A percentile compares a stretch with the other conserved stretches of the same genome.
These are phyloP conservation scores for Pontoporia blainvillei DNA, from an alignment of 2,113 vertebrate species.

Conservation along the genomic window DNA sequence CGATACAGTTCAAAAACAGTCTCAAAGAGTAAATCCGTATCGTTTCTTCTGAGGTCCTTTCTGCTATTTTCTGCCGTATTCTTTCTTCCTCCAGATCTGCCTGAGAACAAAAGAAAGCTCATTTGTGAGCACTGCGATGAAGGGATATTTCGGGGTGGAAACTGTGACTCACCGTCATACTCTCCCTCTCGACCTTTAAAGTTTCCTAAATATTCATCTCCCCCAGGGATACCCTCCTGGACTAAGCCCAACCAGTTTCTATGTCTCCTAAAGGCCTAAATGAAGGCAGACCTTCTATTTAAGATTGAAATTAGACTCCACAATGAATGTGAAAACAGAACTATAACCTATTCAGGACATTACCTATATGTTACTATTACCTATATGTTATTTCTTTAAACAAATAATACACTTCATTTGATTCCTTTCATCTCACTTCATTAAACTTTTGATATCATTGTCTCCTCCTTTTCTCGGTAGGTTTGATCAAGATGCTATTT, in stretches of 20 bases:
- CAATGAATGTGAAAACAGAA: not conserved
- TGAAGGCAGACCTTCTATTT: not conserved
- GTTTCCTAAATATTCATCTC: not conserved
- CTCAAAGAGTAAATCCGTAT: slow-evolving; percentile 88
- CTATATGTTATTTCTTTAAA: not conserved
- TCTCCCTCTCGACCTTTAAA: not conserved
- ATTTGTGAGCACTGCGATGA: slow-evolving; percentile 58
- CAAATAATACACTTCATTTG: not conserved
- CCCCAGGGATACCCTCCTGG: not conserved
- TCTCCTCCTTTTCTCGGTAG: not conserved
- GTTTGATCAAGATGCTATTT: not conserved
- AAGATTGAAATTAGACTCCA: not conserved
- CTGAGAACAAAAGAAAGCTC: slow-evolving; percentile 78
- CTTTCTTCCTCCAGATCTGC: slow-evolving; percentile 94
- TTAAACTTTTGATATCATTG: not conserved
- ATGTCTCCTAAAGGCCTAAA: not conserved
- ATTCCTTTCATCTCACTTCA: not conserved
- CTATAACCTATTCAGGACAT: not conserved
- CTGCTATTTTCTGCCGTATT: slow-evolving; percentile 88
- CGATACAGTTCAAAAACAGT: slow-evolving; percentile 88
- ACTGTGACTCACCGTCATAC: fast-evolving
- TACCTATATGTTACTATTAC: not conserved
- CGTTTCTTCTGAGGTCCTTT: slow-evolving; percentile 86
- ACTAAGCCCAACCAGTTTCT: not conserved
- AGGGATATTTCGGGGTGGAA: not conserved